These are phyloP conservation scores for Monodelphis domestica DNA, from an alignment of 2,797 vertebrate species.

Conservation along the genomic window DNA sequence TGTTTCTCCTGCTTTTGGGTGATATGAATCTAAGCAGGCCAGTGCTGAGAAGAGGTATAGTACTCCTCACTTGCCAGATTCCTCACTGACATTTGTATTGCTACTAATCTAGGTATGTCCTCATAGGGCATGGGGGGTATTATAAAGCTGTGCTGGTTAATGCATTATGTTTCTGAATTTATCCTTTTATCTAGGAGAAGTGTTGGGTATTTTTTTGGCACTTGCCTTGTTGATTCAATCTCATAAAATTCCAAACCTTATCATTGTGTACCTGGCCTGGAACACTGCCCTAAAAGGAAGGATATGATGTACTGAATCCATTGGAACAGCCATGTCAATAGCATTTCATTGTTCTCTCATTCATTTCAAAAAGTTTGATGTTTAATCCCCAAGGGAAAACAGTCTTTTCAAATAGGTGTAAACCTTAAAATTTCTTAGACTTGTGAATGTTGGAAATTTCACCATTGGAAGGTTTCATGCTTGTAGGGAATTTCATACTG, in stretches of 20 bases:
- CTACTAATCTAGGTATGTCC: background rate
- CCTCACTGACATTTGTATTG: background rate
- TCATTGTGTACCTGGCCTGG: background rate
- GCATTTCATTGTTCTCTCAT: background rate
- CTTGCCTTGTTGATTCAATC: background rate
- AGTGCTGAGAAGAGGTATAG: background rate
- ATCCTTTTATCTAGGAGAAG: background rate
- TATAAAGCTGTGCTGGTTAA: background rate
- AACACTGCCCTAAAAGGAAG: background rate
- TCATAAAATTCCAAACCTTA: background rate
- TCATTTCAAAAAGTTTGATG: background rate
- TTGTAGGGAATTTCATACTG: too few species aligned
- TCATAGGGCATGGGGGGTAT: background rate
- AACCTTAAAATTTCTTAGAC: too few species aligned
- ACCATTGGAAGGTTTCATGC: too few species aligned
- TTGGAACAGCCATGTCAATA: background rate
- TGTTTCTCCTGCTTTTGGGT: background rate
- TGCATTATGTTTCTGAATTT: background rate
- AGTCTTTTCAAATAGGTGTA: too few species aligned
- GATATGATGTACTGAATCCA: background rate
- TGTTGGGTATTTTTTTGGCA: background rate
- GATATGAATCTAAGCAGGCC: background rate
- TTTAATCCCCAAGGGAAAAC: background rate
- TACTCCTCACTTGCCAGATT: background rate
- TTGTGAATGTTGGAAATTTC: too few species aligned